These are phyloP conservation scores for Tipula lateralis DNA, from an alignment of 2,888 invertebrate genomes.

Conservation along the genomic window DNA sequence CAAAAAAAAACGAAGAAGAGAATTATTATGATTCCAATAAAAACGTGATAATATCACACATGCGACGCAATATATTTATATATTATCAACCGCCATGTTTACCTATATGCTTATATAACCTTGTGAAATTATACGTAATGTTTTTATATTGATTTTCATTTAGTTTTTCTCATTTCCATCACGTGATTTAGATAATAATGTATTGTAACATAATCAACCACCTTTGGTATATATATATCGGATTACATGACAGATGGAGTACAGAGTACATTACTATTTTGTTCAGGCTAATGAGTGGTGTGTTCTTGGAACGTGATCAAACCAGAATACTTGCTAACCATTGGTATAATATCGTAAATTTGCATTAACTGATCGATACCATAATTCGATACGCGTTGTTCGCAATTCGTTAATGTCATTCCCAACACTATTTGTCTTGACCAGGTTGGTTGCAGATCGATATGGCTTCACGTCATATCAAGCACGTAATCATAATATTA, in stretches of 20 bases:
- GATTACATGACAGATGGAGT: not conserved
- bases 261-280: not conserved
- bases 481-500: not conserved
- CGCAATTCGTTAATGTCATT: too few relatives aligned
- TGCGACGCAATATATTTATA: not conserved
- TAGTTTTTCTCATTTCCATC: not conserved
- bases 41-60: constrained; percentile 9
- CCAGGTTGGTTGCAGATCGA: too few relatives aligned
- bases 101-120: not conserved
- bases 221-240: not conserved
- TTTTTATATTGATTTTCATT: not conserved
- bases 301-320: too few relatives aligned
- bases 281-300: not conserved
- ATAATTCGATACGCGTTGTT: too few relatives aligned
- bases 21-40: not conserved
- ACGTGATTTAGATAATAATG: not conserved
- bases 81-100: not conserved
- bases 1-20: not conserved
- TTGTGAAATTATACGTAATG: not conserved
- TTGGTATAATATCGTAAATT: too few relatives aligned
- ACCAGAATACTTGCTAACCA: too few relatives aligned
- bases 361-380: too few relatives aligned
- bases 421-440: too few relatives aligned
- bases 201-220: not conserved
- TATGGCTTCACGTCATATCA: too few relatives aligned